These are phyloP conservation scores for Amniataba percoides DNA, from an alignment of 2,797 vertebrate species.

Conservation along the genomic window DNA sequence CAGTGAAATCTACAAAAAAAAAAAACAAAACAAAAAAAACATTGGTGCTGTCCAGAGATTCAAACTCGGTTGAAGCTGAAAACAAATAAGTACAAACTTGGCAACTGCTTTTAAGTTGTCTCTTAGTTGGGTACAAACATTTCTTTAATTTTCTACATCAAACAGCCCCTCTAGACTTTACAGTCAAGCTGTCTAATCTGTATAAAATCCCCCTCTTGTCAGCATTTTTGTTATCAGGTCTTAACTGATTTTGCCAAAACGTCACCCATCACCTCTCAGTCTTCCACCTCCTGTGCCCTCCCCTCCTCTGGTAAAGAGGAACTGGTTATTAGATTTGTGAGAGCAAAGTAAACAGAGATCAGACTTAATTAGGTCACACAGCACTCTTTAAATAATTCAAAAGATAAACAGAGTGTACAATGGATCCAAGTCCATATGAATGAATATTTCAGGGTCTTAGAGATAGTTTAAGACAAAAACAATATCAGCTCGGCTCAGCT, in stretches of 20 bases:
- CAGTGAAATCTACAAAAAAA: neutral
- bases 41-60: neutral
- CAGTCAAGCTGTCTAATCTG: neutral
- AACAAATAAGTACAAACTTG: constrained; percentile 24
- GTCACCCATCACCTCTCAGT: neutral
- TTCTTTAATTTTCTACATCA: constrained; percentile 50
- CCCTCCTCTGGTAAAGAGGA: too few relatives aligned
- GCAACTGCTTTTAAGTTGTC: constrained; percentile 21
- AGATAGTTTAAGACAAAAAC: constrained; percentile 25
- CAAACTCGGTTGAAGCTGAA: constrained; percentile 13
- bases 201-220: neutral
- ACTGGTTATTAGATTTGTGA: neutral
- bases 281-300: neutral
- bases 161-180: constrained; percentile 24
- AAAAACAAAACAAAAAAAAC: neutral
- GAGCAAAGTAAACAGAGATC: constrained; percentile 23
- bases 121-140: constrained; percentile 9
- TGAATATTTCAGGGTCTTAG: constrained; percentile 33
- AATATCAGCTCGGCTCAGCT: constrained; percentile 30
- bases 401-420: constrained; percentile 27
- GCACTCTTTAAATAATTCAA: constrained; percentile 37
- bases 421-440: constrained; percentile 16
- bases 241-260: constrained; percentile 24
- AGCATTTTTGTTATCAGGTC: constrained; percentile 15
- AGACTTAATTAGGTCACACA: constrained; percentile 5